A percentile compares a stretch with the other conserved stretches of the same genome.
These are phyloP conservation scores for Saimiri boliviensis DNA, from an alignment of 2,113 vertebrate genomes.

Conservation along the genomic window DNA sequence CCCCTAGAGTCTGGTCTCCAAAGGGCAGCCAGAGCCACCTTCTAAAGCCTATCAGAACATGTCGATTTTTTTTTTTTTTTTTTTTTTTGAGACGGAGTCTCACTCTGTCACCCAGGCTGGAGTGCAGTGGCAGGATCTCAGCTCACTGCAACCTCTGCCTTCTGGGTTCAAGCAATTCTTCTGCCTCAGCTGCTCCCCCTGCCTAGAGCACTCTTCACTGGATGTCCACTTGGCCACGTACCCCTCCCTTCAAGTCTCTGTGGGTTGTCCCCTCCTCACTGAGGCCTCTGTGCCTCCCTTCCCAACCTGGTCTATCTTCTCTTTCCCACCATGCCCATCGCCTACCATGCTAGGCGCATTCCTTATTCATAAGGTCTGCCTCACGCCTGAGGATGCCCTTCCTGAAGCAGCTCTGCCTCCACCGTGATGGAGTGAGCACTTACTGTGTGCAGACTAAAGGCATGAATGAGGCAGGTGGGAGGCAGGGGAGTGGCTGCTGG, in stretches of 20 bases:
- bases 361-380: background rate
- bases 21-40: background rate
- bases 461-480: background rate
- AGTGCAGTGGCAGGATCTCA: too few species aligned
- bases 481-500: background rate
- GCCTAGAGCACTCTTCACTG: background rate
- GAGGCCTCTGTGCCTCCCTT: background rate
- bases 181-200: background rate
- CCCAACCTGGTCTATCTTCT: background rate
- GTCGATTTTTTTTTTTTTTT: too few species aligned
- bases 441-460: accelerated
- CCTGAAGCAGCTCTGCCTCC: background rate
- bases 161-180: too few species aligned
- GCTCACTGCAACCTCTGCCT: too few species aligned
- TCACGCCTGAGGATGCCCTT: background rate
- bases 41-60: background rate
- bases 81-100: too few species aligned
- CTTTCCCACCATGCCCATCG: background rate
- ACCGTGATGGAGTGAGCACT: background rate
- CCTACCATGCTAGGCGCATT: accelerated
- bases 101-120: too few species aligned
- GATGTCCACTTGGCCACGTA: background rate
- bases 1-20: background rate
- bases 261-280: background rate
- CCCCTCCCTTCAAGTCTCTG: background rate